Percentiles rank a stretch among this genome's conserved stretches.
Evolutionary conservation across 2,113 vertebrate genomes (phyloP).

Genomic region (Myiagra hebetior): DNA sequence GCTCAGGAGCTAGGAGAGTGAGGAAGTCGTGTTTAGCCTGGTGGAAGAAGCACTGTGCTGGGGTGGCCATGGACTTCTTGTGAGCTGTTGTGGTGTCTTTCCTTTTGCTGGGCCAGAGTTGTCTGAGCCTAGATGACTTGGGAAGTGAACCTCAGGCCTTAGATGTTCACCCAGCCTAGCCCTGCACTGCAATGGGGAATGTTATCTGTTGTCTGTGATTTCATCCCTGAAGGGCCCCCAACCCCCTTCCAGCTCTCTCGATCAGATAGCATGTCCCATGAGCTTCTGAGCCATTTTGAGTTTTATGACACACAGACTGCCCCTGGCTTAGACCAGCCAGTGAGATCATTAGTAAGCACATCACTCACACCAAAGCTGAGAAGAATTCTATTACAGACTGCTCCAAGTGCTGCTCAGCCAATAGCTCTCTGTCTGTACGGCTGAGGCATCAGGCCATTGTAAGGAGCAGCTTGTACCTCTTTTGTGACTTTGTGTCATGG

Average conservation of each 20-base stretch:
- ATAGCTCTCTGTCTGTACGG: fast-evolving
- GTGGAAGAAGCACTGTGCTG: neutral
- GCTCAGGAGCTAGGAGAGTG: neutral
- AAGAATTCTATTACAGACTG: neutral
- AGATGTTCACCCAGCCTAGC: neutral
- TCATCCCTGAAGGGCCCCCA: neutral
- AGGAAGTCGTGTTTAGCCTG: neutral
- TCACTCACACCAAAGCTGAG: neutral
- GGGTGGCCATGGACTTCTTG: neutral
- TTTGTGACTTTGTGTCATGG: neutral
- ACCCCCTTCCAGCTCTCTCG: neutral
- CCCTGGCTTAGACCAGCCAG: neutral
- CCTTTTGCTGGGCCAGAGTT: neutral
- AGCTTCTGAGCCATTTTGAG: neutral
- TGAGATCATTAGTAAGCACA: neutral
- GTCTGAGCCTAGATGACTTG: neutral
- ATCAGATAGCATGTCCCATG: neutral
- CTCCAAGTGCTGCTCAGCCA: fast-evolving
- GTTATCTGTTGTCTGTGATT: neutral
- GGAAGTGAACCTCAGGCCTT: neutral
- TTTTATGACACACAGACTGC: neutral
- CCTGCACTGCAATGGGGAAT: neutral
- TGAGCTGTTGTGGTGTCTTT: neutral
- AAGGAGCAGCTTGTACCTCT: neutral
- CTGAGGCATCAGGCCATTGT: neutral